Evolutionary conservation across 2,113 vertebrate genomes (phyloP).

Genomic region (Catagonus wagneri): DNA sequence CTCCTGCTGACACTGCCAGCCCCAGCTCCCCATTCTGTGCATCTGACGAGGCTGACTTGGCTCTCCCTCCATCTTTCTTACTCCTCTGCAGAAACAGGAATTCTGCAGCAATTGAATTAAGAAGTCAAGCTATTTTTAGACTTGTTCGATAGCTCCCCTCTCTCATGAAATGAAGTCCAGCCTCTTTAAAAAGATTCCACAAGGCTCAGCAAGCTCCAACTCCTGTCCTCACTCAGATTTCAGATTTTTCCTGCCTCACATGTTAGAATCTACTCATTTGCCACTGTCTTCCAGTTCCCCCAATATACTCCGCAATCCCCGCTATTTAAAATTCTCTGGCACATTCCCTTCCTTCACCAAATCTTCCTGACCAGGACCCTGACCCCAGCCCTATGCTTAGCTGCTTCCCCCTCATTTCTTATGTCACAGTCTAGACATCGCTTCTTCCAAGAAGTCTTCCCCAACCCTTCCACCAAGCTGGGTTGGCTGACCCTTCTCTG

Average conservation of each 20-base stretch:
- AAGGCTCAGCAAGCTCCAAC: neutral
- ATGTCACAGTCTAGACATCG: constrained; percentile 54
- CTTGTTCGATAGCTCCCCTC: neutral
- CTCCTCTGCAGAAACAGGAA: neutral
- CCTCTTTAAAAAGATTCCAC: neutral
- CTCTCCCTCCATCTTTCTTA: neutral
- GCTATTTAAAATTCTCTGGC: neutral
- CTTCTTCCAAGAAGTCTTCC: constrained; percentile 41
- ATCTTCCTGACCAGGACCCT: neutral
- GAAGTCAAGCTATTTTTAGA: neutral
- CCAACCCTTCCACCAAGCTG: neutral
- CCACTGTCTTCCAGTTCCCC: neutral
- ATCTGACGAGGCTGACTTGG: neutral
- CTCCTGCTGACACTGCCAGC: neutral
- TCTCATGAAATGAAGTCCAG: neutral
- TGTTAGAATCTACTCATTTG: neutral
- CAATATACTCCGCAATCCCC: neutral
- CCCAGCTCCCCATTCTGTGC: neutral
- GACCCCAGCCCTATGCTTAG: neutral
- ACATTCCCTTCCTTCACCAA: neutral
- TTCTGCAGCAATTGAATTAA: neutral
- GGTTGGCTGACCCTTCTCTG: constrained; percentile 6
- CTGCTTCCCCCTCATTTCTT: neutral
- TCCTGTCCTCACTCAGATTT: neutral
- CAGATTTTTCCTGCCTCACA: neutral